Evolutionary conservation across 2,888 invertebrate genomes (phyloP).

Genomic region (Amphipoea lucens): DNA sequence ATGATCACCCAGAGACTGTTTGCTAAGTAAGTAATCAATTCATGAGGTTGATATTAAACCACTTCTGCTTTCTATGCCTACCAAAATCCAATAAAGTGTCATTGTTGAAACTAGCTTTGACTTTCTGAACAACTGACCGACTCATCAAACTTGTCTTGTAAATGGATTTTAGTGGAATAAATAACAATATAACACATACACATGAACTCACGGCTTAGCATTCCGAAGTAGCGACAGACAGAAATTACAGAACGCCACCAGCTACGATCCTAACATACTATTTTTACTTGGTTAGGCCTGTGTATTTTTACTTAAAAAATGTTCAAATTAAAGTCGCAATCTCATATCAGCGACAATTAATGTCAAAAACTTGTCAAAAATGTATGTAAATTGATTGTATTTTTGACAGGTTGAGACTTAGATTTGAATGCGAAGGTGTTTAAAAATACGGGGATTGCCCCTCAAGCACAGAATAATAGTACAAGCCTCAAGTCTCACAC

Average conservation of each 20-base stretch:
- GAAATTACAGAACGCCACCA: background rate
- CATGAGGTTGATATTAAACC: slow-evolving; percentile 26
- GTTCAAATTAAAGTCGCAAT: background rate
- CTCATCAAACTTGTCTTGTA: background rate
- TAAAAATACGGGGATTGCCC: background rate
- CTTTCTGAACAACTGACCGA: background rate
- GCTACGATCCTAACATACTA: background rate
- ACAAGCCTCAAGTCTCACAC: background rate
- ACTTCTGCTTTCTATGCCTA: background rate
- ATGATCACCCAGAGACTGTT: background rate
- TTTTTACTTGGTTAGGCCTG: background rate
- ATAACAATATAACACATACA: background rate
- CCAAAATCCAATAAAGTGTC: background rate
- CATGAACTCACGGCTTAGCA: background rate
- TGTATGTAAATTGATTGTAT: background rate
- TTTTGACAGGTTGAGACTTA: background rate
- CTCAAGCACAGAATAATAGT: background rate
- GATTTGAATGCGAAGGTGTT: background rate
- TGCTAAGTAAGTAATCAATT: slow-evolving; percentile 1
- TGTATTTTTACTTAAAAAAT: too few relatives aligned
- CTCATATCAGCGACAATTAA: background rate
- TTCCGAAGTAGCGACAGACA: background rate
- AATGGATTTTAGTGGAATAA: background rate
- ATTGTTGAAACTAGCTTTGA: slow-evolving; percentile 9
- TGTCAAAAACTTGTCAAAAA: background rate